Evolutionary conservation across 2,888 invertebrate genomes (phyloP), one percentile per base, ranked within the genome.

Genomic region (Oscheius sp.): DNA sequence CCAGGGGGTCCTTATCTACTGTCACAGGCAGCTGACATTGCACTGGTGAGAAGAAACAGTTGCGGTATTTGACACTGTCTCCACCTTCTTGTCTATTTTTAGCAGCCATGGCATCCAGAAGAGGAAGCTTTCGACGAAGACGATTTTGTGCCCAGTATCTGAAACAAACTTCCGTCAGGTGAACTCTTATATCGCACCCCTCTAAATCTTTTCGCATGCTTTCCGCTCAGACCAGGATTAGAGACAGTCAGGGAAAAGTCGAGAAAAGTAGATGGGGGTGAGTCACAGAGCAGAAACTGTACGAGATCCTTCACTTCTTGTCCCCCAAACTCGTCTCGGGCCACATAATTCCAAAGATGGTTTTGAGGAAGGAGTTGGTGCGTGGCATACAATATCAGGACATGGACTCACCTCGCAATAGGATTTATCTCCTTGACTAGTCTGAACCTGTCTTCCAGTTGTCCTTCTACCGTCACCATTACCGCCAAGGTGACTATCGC

Each of bases 31-130:
- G 73, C 32, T 74, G 66, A 42, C 73, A 74, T 47, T 74, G 73
- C 13, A 74, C 68, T 7, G 73, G 73, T n/a, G 73, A 74, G 66
- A 74, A 74, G 59, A 59, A 74, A 58, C 73, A 74, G 66, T 74
- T 74, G 13, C 73, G 57, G 58, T 73, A 73, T 42, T 73, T 71
- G 10, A 47, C 21, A 29, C 21, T 58, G 9, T 66, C 55, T 35
- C 68, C 68, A 1, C 68, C 68, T 1, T 70, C 70, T 47, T 59
- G 42, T 2, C 50, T 32, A 9, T 55, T 58, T 33, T 47, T 70
- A 1, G 68, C 68, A 10, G 70, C 70, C 58, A 70, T 32, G 9
- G 33, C 58, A n/a, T 70, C 58, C 32, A 70, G 37, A 1, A 58
- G 55, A 9, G 70, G 70, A 2, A 70, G 48, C 32, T 57, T 58